These are phyloP conservation scores for Nerophis lumbriciformis DNA, from an alignment of 2,113 vertebrate species.

Conservation along the genomic window DNA sequence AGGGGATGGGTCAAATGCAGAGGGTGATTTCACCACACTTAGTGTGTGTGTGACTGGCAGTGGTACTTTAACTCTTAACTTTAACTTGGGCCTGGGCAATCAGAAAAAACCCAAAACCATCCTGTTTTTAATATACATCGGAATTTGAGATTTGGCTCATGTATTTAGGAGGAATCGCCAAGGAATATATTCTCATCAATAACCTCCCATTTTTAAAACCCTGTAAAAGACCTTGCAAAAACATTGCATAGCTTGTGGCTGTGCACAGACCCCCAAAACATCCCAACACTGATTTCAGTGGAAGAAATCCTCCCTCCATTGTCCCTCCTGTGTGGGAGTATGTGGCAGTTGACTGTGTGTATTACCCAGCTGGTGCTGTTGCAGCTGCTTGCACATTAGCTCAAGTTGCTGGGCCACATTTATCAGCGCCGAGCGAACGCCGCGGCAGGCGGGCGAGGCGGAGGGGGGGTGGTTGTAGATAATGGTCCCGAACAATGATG, in stretches of 20 bases:
- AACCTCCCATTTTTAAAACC: slow-evolving; percentile 2
- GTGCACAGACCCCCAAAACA: slow-evolving; percentile 22
- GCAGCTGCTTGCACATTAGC: slow-evolving; percentile 55
- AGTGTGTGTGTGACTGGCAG: no score
- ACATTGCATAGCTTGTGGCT: slow-evolving; percentile 4
- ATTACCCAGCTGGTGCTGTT: slow-evolving; percentile 40
- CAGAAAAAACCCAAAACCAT: neutral
- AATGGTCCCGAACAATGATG: slow-evolving; percentile 54
- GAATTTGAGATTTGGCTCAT: slow-evolving; percentile 3
- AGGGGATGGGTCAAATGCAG: no score
- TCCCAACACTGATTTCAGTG: slow-evolving; percentile 39
- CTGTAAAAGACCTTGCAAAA: slow-evolving; percentile 7
- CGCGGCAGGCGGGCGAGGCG: neutral
- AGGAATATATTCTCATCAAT: neutral
- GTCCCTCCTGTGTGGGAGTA: slow-evolving; percentile 43
- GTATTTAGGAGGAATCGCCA: neutral
- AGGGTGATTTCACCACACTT: no score
- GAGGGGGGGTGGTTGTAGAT: slow-evolving; percentile 25
- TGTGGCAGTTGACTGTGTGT: slow-evolving; percentile 39
- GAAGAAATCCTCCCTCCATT: slow-evolving; percentile 45
- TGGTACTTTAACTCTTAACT: no score
- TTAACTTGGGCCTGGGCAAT: neutral
- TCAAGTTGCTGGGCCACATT: slow-evolving; percentile 35
- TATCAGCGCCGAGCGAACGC: slow-evolving; percentile 43
- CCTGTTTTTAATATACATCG: neutral